Evolutionary conservation across 2,797 vertebrate species (phyloP).

Genomic region (Pseudomugil gertrudae): DNA sequence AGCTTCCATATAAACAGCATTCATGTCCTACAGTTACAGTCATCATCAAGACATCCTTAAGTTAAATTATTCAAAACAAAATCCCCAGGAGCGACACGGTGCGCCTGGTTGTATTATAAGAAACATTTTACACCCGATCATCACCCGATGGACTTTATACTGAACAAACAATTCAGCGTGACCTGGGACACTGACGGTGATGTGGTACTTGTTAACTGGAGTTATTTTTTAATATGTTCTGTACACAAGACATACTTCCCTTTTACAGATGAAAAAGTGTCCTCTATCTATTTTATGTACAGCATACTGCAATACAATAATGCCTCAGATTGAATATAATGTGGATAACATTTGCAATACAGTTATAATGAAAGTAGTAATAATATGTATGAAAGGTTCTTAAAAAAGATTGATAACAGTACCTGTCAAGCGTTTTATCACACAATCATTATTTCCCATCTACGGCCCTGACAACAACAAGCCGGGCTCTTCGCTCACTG

Average conservation of each 20-base stretch:
- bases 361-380: slow-evolving; percentile 77
- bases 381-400: slow-evolving; percentile 77
- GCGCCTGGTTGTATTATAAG: background rate
- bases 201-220: slow-evolving; percentile 49
- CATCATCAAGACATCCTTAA: background rate
- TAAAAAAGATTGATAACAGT: slow-evolving; percentile 76
- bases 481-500: slow-evolving; percentile 36
- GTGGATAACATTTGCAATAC: slow-evolving; percentile 78
- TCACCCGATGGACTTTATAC: background rate
- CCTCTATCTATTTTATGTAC: slow-evolving; percentile 80
- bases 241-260: slow-evolving; percentile 76
- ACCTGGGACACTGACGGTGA: slow-evolving; percentile 48
- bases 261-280: slow-evolving; percentile 76
- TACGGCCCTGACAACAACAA: slow-evolving; percentile 27
- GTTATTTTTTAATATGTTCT: slow-evolving; percentile 66
- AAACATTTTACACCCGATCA: background rate
- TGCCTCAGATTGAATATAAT: slow-evolving; percentile 75
- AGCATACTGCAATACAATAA: slow-evolving; percentile 80
- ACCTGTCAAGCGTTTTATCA: slow-evolving; percentile 77
- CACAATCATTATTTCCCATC: slow-evolving; percentile 65
- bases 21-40: background rate
- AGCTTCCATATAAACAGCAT: background rate
- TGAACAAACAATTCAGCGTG: background rate
- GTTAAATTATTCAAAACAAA: background rate
- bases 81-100: too few species aligned